Conservation (phyloP, 2,797 vertebrate species). For the Syngnathus rostellatus region DNA sequence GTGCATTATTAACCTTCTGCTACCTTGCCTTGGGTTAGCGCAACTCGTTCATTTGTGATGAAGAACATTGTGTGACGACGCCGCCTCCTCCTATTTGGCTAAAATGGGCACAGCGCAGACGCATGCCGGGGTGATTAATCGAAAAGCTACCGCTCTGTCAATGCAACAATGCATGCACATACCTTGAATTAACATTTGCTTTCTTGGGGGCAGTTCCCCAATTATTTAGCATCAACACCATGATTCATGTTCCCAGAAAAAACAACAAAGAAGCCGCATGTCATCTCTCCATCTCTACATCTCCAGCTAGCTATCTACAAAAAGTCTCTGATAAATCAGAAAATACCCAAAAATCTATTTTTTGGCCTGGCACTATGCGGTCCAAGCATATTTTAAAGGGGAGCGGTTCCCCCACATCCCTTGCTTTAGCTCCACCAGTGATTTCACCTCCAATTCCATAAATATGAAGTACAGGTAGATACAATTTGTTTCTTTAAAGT, state of each 20-base stretch:
- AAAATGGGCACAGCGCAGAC: slow-evolving; percentile 31
- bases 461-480: too few species aligned
- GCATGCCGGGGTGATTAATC: slow-evolving; percentile 27
- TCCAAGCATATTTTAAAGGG: too few species aligned
- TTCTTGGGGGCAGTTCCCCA: background rate
- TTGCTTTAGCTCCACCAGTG: too few species aligned
- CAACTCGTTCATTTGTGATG: slow-evolving; percentile 61
- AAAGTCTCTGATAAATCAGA: too few species aligned
- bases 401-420: too few species aligned
- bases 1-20: slow-evolving; percentile 69
- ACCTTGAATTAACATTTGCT: background rate
- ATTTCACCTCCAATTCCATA: too few species aligned
- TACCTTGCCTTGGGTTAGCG: slow-evolving; percentile 67
- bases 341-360: too few species aligned
- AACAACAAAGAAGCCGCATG: background rate
- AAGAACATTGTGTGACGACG: slow-evolving; percentile 49
- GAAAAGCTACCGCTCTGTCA: slow-evolving; percentile 18
- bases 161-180: background rate
- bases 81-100: slow-evolving; percentile 53
- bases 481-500: too few species aligned
- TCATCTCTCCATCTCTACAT: too few species aligned
- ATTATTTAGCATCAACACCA: background rate
- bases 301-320: too few species aligned
- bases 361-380: too few species aligned
- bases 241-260: slow-evolving; percentile 31